These are phyloP conservation scores for Potamarius usumacintae DNA, from an alignment of 2,113 vertebrate species.

Conservation along the genomic window DNA sequence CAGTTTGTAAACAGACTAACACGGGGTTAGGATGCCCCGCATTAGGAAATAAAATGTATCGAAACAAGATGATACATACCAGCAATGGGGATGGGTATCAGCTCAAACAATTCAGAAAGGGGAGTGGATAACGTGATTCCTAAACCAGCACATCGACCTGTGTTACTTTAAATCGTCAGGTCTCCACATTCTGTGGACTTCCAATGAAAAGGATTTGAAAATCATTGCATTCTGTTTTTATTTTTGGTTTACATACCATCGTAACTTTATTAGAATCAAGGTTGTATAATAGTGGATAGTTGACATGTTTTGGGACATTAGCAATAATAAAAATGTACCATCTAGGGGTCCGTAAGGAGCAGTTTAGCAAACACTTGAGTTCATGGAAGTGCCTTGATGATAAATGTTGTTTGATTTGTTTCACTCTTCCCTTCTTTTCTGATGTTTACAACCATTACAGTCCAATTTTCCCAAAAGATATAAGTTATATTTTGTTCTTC, in stretches of 20 bases:
- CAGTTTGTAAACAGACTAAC: too few relatives aligned
- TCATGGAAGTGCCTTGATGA: neutral
- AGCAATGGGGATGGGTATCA: too few relatives aligned
- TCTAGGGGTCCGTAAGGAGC: neutral
- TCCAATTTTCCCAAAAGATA: conserved; percentile 78
- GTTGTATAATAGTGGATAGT: neutral
- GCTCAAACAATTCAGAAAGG: too few relatives aligned
- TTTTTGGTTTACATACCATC: too few relatives aligned
- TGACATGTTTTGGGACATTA: neutral
- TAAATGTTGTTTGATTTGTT: neutral
- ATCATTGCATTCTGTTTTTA: too few relatives aligned
- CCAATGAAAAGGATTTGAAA: too few relatives aligned
- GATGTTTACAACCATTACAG: conserved; percentile 77
- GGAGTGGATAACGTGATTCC: too few relatives aligned
- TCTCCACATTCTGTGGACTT: neutral
- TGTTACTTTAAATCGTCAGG: neutral
- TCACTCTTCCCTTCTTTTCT: conserved; percentile 73
- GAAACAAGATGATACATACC: too few relatives aligned
- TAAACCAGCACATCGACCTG: too few relatives aligned
- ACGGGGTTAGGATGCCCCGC: too few relatives aligned
- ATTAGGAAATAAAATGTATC: too few relatives aligned
- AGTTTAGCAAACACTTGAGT: neutral
- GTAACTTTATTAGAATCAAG: too few relatives aligned
- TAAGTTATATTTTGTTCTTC: conserved; percentile 67
- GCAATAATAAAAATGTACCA: neutral